Base-by-base conservation (phyloP, 2,797 vertebrate genomes). In the Rhynchotus rufescens region DNA sequence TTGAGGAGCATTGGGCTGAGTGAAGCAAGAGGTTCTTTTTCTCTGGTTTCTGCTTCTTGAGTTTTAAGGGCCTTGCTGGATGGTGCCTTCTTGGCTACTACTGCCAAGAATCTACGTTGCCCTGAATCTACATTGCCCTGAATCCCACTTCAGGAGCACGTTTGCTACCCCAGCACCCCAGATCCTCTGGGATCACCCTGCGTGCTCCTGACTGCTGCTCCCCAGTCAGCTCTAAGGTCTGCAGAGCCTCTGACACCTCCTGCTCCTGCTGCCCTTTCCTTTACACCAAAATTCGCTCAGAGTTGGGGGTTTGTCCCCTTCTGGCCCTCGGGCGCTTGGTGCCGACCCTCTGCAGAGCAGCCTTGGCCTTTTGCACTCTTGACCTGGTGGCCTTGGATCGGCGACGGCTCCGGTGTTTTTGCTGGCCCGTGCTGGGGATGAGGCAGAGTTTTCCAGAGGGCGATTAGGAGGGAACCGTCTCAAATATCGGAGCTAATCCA, bases 361-460 rank as follows among this genome's bases (percentile, higher is more conserved):
- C 21, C 60, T 47, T 66, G 47, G 14, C 26, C 65, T 44, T 76
- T 59, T 32, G 60, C 11, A 4, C 17, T 4, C 1, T 4, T n/a
- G 10, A 26, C 26, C 42, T 36, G n/a, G 20, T 66, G 40, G 45
- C 34, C 57, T 92, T 59, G 36, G 36, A 36, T 36, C 3, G 25
- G 0, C 2, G 1, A 3, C 1, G 4, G 32, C 67, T 47, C 5
- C 26, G 6, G n/a, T 28, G 10, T n/a, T 75, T 45, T 20, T 56
- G 73, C 54, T 36, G 32, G 19, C 51, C 34, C 42, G 9, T 51
- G 21, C 2, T 2, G 69, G 21, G 40, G 71, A 11, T 4, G 34
- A 71, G 78, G 30, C 10, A 7, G 44, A 32, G 26, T 57, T 93
- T 78, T 90, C 86, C 61, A 52, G 49, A 44, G 57, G 13, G 44